Percentiles rank a stretch among this genome's conserved stretches.
Evolutionary conservation across 2,888 invertebrate genomes (phyloP).

Genomic region (Limnephilus lunatus): DNA sequence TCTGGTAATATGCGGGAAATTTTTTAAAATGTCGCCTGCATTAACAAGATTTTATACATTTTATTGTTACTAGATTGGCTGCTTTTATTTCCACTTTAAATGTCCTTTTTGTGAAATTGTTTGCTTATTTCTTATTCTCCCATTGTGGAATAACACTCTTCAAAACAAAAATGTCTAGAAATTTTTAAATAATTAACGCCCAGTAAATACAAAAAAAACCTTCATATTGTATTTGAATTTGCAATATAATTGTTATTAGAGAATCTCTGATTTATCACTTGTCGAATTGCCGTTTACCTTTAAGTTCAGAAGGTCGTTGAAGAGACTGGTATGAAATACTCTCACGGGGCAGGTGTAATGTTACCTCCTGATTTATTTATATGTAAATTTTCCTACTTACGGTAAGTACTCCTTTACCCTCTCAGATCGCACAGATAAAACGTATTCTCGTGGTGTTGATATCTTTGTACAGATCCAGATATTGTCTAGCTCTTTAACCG

Average conservation of each 20-base stretch:
- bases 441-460: conserved; percentile 4
- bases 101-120: too few species aligned
- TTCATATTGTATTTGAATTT: not conserved
- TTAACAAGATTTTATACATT: too few species aligned
- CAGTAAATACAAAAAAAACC: too few species aligned
- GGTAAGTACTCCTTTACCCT: not conserved
- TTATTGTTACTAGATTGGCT: too few species aligned
- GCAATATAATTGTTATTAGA: not conserved
- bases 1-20: too few species aligned
- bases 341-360: not conserved
- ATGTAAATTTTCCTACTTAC: not conserved
- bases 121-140: too few species aligned
- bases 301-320: not conserved
- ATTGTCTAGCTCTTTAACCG: conserved; percentile 20
- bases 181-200: too few species aligned
- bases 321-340: not conserved
- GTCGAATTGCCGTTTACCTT: not conserved
- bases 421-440: not conserved
- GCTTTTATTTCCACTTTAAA: too few species aligned
- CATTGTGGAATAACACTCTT: too few species aligned
- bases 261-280: not conserved
- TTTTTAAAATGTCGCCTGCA: too few species aligned
- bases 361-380: not conserved
- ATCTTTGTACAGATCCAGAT: conserved; percentile 10
- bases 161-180: too few species aligned